Evolutionary conservation across 2,888 invertebrate genomes (phyloP).

Genomic region (Cistogaster globosa): DNA sequence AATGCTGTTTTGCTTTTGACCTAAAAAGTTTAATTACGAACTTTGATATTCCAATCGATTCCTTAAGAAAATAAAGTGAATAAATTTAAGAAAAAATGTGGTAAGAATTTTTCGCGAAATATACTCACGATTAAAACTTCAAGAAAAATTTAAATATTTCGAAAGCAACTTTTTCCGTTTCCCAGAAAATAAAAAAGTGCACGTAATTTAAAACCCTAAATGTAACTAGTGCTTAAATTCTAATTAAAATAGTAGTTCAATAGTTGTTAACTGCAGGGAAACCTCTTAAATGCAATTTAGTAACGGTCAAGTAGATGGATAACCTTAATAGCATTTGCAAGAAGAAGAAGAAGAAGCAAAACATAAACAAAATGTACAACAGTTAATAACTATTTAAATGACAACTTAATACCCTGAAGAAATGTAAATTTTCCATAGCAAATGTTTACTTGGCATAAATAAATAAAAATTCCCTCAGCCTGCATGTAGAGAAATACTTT

Average conservation of each 20-base stretch:
- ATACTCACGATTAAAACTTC: too few species aligned
- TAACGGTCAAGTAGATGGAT: slow-evolving; percentile 22
- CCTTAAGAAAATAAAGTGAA: too few species aligned
- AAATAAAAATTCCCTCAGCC: neutral
- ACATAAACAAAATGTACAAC: slow-evolving; percentile 9
- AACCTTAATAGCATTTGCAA: slow-evolving; percentile 30
- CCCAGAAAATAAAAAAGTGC: too few species aligned
- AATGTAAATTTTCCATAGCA: neutral
- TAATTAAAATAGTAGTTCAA: neutral
- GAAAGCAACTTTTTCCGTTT: too few species aligned
- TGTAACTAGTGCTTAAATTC: neutral
- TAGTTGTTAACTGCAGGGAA: slow-evolving; percentile 13
- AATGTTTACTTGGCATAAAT: neutral
- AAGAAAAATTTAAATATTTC: too few species aligned
- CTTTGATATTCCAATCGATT: too few species aligned
- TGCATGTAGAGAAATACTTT: slow-evolving; percentile 7
- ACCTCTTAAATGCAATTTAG: slow-evolving; percentile 34
- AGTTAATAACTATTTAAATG: slow-evolving; percentile 6
- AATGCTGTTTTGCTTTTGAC: too few species aligned
- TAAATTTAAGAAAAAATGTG: too few species aligned
- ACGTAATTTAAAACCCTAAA: too few species aligned
- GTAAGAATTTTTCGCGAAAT: too few species aligned
- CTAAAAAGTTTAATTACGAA: too few species aligned
- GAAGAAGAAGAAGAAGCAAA: slow-evolving; percentile 9
- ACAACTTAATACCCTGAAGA: neutral